Percentiles rank a stretch among this genome's conserved stretches.
Conservation (phyloP, 2,888 invertebrate genomes). For the Erebia palarica region DNA sequence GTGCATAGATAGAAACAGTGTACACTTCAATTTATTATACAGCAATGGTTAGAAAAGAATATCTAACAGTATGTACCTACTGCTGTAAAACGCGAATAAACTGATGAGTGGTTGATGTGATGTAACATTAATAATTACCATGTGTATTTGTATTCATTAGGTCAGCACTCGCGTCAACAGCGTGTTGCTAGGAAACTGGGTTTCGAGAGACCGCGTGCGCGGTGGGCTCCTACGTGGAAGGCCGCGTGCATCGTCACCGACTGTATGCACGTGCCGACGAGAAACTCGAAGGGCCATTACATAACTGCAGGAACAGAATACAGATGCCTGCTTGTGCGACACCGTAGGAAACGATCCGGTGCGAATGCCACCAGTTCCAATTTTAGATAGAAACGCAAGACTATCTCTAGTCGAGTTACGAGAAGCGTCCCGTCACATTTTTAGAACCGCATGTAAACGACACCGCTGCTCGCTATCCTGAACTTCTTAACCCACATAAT, state of each 20-base stretch:
- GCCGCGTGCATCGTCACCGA: slow-evolving; percentile 62
- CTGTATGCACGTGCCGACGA: slow-evolving; percentile 64
- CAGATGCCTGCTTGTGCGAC: slow-evolving; percentile 50
- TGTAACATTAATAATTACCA: slow-evolving; percentile 70
- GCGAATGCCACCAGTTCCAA: slow-evolving; percentile 72
- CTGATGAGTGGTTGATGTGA: slow-evolving; percentile 62
- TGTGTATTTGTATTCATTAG: slow-evolving; percentile 78
- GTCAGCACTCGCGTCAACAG: slow-evolving; percentile 78
- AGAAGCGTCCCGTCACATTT: slow-evolving; percentile 71
- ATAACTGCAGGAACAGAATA: slow-evolving; percentile 66
- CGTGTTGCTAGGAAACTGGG: slow-evolving; percentile 81
- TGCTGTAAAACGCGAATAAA: slow-evolving; percentile 45
- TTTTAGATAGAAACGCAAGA: slow-evolving; percentile 76
- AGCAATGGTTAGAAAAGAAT: slow-evolving; percentile 48
- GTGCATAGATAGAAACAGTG: slow-evolving; percentile 45
- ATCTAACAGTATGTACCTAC: slow-evolving; percentile 31
- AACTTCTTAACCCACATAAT: slow-evolving; percentile 44
- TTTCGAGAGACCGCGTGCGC: slow-evolving; percentile 56
- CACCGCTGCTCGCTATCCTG: slow-evolving; percentile 55
- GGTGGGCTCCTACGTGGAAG: slow-evolving; percentile 69
- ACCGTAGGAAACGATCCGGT: slow-evolving; percentile 57
- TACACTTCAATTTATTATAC: slow-evolving; percentile 40
- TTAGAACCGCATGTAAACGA: slow-evolving; percentile 79
- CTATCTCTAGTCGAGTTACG: slow-evolving; percentile 53
- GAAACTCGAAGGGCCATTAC: slow-evolving; percentile 68